A percentile compares a stretch with the other conserved stretches of the same genome.
Conservation (phyloP, 1,140 invertebrate species). For the Bombus breviceps region DNA sequence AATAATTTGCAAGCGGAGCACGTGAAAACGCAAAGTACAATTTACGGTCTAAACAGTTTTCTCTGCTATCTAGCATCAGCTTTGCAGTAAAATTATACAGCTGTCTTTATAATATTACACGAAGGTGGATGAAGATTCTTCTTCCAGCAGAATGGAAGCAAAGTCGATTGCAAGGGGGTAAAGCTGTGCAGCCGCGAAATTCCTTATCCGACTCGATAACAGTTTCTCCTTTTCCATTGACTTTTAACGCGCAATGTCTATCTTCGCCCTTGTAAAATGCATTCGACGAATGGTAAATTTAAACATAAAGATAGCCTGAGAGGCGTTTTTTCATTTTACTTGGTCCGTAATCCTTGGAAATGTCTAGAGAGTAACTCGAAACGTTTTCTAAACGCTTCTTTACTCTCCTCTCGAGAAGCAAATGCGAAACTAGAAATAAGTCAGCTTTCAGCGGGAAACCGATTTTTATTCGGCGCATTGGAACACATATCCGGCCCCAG, state of each 20-base stretch:
- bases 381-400: conserved; percentile 1
- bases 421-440: neutral
- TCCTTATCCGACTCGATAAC: conserved; percentile 5
- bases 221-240: too few species aligned
- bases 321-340: neutral
- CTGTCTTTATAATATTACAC: conserved; percentile 43
- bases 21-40: conserved; percentile 45
- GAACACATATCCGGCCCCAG: conserved; percentile 13
- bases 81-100: conserved; percentile 28
- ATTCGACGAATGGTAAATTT: neutral
- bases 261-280: neutral
- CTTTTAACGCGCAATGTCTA: conserved; percentile 10
- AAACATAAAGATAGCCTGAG: neutral
- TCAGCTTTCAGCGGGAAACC: neutral
- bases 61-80: conserved; percentile 40
- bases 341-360: too few species aligned
- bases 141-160: neutral
- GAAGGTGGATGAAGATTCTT: conserved; percentile 31
- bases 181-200: neutral
- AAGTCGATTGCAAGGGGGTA: neutral
- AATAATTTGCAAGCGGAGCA: conserved; percentile 53
- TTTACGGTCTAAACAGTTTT: conserved; percentile 37
- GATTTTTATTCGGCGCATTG: conserved; percentile 1
- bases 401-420: neutral
- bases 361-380: neutral